These are phyloP conservation scores for Nomada goodeniana DNA, from an alignment of 2,888 invertebrate species.

Conservation along the genomic window DNA sequence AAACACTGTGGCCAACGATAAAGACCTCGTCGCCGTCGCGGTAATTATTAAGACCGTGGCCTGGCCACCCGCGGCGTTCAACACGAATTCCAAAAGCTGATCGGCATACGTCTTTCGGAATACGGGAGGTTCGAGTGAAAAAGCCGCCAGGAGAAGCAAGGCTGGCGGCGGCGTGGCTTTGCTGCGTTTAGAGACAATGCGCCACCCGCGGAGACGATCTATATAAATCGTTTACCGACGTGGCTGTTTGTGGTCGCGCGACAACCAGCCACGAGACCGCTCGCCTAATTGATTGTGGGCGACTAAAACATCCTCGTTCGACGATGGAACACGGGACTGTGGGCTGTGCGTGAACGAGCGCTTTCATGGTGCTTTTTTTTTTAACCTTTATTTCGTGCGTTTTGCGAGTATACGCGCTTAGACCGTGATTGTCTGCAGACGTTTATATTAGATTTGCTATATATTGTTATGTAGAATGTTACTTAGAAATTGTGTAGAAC, in stretches of 20 bases:
- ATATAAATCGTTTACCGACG: slow-evolving; percentile 78
- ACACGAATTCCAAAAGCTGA: slow-evolving; percentile 81
- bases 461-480: too few species aligned
- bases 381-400: too few species aligned
- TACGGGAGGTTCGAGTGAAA: slow-evolving; percentile 53
- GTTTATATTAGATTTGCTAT: too few species aligned
- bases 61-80: slow-evolving; percentile 77
- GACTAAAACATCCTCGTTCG: too few species aligned
- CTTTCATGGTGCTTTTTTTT: too few species aligned
- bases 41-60: slow-evolving; percentile 78
- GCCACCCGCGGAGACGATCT: slow-evolving; percentile 75
- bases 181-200: slow-evolving; percentile 77
- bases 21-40: slow-evolving; percentile 77
- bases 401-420: too few species aligned
- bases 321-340: neutral
- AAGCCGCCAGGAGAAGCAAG: slow-evolving; percentile 19
- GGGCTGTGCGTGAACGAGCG: neutral
- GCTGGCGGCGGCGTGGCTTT: slow-evolving; percentile 72
- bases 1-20: slow-evolving; percentile 65
- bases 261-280: slow-evolving; percentile 33
- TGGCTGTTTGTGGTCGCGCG: slow-evolving; percentile 43
- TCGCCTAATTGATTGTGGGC: slow-evolving; percentile 34
- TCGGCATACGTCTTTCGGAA: slow-evolving; percentile 74
- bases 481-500: too few species aligned
- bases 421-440: too few species aligned